Evolutionary conservation across 1,140 invertebrate species (phyloP), one percentile per base, ranked within the genome.

Genomic region (Ladona fulva): DNA sequence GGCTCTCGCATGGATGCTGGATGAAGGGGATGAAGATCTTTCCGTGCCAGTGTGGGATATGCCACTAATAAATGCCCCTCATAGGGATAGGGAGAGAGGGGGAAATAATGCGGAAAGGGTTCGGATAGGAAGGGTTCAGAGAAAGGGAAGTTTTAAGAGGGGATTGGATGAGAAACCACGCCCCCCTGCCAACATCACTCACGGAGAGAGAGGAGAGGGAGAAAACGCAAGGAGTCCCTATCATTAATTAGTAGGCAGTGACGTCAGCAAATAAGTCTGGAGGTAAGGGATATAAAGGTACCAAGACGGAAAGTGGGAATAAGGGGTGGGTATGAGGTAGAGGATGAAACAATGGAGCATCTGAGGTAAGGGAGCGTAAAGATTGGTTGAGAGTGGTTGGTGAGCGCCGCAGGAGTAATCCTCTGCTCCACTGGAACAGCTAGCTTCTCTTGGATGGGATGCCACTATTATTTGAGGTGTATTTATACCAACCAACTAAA

Each of bases 121-220:
- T 66, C n/a, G 52, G 1, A 12, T 3, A 66, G 52, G 52, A 12
- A 66, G 52, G 52, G 52, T 16, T 19, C 14, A 22, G 52, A 16
- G 14, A 22, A 66, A 66, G 12, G n/a, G n/a, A 19, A 22, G 52
- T 19, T 16, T 22, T 22, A 66, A 66, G 52, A 22, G 52, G 52
- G 52, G 14, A 22, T 66, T 16, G 52, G 52, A 22, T 66, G 52
- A 22, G 52, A 66, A 79, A 80, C 82, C 82, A 82, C 81, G 79
- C 77, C 75, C 80, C 42, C 80, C 80, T 83, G 83, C 84, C 82
- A 83, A 84, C 84, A 82, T 82, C 84, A 80, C 77, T 66, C 75
- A 74, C 77, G 29, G 29, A 6, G 77, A 25, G 77, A 74, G 37
- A 76, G 77, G 78, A 66, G 25, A 44, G 76, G 22, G 76, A 77